Evolutionary conservation across 2,797 vertebrate species (phyloP).

Genomic region (Oreochromis grahami): DNA sequence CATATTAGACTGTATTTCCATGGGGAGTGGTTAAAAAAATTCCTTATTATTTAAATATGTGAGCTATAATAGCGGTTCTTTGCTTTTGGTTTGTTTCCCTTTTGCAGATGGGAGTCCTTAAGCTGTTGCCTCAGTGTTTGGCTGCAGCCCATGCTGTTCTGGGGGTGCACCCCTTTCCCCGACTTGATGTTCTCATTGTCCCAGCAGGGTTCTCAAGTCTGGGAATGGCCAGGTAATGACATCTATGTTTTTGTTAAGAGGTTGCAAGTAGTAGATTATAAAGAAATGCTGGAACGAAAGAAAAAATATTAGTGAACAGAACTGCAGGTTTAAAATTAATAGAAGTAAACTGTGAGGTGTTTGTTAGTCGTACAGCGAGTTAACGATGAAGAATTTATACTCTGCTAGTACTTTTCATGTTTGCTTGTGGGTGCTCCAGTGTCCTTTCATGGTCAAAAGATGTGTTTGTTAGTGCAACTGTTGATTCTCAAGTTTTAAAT

Average conservation of each 20-base stretch:
- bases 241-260: not conserved
- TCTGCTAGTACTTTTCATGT: not conserved
- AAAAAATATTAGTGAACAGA: not conserved
- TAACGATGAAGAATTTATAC: not conserved
- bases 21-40: not conserved
- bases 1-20: not conserved
- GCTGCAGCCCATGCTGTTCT: slow-evolving; percentile 82
- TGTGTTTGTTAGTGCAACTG: not conserved
- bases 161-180: slow-evolving; percentile 91
- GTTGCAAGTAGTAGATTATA: not conserved
- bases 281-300: not conserved
- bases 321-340: not conserved
- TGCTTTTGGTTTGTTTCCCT: not conserved
- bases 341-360: not conserved
- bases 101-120: slow-evolving; percentile 67
- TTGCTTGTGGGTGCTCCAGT: not conserved
- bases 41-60: not conserved
- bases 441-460: not conserved
- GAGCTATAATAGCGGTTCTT: not conserved
- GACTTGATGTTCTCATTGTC: slow-evolving; percentile 91
- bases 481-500: not conserved
- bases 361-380: not conserved
- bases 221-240: slow-evolving; percentile 92
- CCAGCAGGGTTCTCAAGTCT: slow-evolving; percentile 93
- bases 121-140: slow-evolving; percentile 84